Base-by-base conservation (phyloP, 2,888 invertebrate genomes). In the Cordylochernes scorpioides region DNA sequence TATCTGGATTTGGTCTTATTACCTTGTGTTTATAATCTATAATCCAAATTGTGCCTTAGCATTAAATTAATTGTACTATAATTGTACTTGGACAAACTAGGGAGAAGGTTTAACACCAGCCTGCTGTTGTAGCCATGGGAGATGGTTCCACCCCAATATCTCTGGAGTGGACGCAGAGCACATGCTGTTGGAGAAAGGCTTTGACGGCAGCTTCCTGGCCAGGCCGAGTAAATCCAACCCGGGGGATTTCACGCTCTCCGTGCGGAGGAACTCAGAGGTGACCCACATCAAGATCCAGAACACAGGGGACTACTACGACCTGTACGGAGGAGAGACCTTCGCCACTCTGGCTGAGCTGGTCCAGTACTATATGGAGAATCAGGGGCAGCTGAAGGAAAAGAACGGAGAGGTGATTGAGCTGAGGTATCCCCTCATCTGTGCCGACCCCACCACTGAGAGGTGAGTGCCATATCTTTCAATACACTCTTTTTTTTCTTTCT, bases 261-360 rank as follows among this genome's bases (percentile, higher is more conserved):
- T 97, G 38, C 61, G 65, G 67, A 68, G 91, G 43, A 78, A 75
- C 49, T 72, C 69, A 31, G 78, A 84, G 54, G 86, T 97, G 32
- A 94, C 91, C 25, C 97, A 99, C 58, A 94, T 97, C 45, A 97
- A 94, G 62, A 91, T 97, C 46, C 91, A 91, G 59, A 91, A 88
- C 57, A 84, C 80, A 47, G 91, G 88, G 17, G 94, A 94, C 52
- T 91, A 82, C 55, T 80, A 88, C 49, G 86, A 94, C 57, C 66
- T 97, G 32, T 91, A 88, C 55, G 94, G 88, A 25, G 69, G 80
- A 36, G 91, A 94, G 55, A 88, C 86, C 54, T 99, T 97, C 59
- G 86, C 88, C 17, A 88, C 91, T 3, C 64, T 97, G 39, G 78
- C 84, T 1, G 94, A 94, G 55, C 64, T 97, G 43, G 84, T 97